phyloP scores from a whole-genome alignment of 2,113 vertebrate genomes.

The Acanthisitta chloris region DNA sequence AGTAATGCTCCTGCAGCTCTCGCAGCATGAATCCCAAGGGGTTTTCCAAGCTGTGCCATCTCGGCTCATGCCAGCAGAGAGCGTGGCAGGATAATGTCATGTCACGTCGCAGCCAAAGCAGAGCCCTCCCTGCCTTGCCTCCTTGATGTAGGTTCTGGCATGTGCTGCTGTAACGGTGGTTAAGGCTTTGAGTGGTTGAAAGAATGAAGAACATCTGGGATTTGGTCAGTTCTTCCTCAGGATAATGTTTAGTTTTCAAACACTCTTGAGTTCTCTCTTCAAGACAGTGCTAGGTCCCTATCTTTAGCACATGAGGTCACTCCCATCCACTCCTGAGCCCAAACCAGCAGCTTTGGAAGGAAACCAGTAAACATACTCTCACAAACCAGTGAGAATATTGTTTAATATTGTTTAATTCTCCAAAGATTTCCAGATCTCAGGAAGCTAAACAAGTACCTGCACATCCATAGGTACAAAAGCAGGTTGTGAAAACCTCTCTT shows the following conservation, averaged over 20 bases:
- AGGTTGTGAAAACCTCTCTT: neutral
- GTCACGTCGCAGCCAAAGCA: neutral
- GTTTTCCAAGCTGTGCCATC: neutral
- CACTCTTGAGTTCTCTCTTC: neutral
- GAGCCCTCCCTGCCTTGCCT: neutral
- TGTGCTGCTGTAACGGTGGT: neutral
- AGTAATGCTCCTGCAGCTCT: neutral
- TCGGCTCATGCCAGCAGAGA: constrained; percentile 19
- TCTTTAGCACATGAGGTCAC: neutral
- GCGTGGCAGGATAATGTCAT: neutral
- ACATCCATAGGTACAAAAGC: neutral
- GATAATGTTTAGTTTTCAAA: neutral
- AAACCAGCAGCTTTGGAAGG: neutral
- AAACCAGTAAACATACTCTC: neutral
- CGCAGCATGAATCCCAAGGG: neutral
- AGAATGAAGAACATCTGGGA: neutral
- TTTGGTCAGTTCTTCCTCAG: neutral
- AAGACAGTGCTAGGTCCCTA: neutral
- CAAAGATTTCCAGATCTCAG: neutral
- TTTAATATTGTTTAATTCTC: neutral
- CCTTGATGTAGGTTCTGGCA: neutral
- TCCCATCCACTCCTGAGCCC: neutral
- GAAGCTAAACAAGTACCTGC: neutral
- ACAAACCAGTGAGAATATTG: neutral
- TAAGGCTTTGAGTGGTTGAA: neutral